phyloP scores from a whole-genome alignment of 2,797 vertebrate species.

The Cottoperca gobio region DNA sequence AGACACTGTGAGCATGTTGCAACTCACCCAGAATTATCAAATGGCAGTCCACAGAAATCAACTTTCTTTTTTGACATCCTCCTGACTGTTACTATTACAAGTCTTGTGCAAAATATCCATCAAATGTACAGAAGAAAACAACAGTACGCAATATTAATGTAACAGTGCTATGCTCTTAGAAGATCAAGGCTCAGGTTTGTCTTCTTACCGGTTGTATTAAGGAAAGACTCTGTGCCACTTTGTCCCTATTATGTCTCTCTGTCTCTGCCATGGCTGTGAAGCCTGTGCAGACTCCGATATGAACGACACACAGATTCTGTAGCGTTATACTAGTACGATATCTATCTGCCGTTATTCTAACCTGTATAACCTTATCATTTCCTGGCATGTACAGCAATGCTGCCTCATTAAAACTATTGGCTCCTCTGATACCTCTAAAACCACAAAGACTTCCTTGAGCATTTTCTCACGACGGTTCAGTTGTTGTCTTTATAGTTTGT shows the following conservation, averaged over 20 bases:
- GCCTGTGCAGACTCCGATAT: constrained; percentile 16
- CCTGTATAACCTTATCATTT: constrained; percentile 79
- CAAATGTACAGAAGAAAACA: constrained; percentile 17
- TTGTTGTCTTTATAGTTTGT: constrained; percentile 81
- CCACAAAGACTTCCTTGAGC: constrained; percentile 84
- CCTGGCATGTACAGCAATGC: constrained; percentile 80
- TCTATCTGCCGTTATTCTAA: constrained; percentile 74
- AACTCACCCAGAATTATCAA: constrained; percentile 65
- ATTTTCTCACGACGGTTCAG: constrained; percentile 77
- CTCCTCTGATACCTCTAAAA: constrained; percentile 80
- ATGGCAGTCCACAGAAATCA: constrained; percentile 74
- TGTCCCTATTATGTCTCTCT: constrained; percentile 28
- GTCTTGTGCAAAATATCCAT: constrained; percentile 3
- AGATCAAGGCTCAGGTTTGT: constrained; percentile 30
- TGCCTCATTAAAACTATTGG: constrained; percentile 85
- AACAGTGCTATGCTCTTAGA: neutral
- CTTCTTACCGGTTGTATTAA: constrained; percentile 67
- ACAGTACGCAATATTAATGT: neutral
- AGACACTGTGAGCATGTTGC: constrained; percentile 67
- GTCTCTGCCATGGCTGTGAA: constrained; percentile 33
- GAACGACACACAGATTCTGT: constrained; percentile 47
- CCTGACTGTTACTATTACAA: constrained; percentile 13
- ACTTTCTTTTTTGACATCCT: constrained; percentile 59
- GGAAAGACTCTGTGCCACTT: constrained; percentile 31
- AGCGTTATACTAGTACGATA: constrained; percentile 49